Conservation (phyloP, 2,888 invertebrate genomes). For the Tenthredo notha region DNA sequence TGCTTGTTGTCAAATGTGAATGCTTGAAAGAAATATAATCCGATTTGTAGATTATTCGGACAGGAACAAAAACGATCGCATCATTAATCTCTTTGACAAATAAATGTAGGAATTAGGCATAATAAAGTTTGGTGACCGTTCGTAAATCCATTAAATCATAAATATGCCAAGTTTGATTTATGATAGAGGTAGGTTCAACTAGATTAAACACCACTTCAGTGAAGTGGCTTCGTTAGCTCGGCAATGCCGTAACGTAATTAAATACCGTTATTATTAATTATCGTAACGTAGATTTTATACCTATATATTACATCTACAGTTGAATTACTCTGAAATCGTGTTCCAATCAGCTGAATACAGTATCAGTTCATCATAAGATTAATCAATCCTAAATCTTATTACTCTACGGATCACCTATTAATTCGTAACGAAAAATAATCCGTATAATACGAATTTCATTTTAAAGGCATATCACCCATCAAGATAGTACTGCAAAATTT, state of each 20-base stretch:
- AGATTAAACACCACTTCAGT: neutral
- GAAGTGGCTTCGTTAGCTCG: neutral
- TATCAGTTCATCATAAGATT: neutral
- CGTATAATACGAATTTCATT: neutral
- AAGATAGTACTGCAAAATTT: too few species aligned
- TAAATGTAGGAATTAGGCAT: neutral
- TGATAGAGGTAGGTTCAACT: neutral
- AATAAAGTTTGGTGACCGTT: neutral
- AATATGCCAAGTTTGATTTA: neutral
- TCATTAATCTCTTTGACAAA: neutral
- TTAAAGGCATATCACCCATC: too few species aligned
- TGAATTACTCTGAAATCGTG: neutral
- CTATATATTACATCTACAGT: neutral
- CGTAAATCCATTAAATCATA: neutral
- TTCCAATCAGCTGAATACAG: neutral
- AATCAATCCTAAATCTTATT: neutral
- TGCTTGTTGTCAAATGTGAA: neutral
- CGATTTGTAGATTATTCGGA: neutral
- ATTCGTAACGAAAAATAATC: neutral
- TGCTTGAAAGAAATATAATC: neutral
- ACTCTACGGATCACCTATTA: neutral
- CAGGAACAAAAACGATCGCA: neutral
- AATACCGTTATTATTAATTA: too few species aligned
- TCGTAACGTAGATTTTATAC: too few species aligned
- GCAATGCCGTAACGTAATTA: neutral